A percentile compares a stretch with the other conserved stretches of the same genome.
phyloP scores from a whole-genome alignment of 2,113 vertebrate species.

The Ophthalmolycus amberensis region DNA sequence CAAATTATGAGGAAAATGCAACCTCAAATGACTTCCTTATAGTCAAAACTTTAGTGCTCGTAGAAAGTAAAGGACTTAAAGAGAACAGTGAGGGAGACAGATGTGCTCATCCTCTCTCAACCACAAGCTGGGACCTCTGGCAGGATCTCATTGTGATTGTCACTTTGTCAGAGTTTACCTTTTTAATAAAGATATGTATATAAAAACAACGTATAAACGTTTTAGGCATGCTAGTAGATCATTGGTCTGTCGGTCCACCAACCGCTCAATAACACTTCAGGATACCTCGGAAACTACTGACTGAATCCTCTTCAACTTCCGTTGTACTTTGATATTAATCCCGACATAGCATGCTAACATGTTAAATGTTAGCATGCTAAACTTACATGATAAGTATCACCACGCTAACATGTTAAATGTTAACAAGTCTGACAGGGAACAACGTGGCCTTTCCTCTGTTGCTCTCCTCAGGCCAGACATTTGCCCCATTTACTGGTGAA shows the following conservation, averaged over 20 bases:
- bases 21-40: neutral
- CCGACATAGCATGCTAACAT: neutral
- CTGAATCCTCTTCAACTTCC: constrained; percentile 3
- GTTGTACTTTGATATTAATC: constrained; percentile 10
- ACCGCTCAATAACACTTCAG: neutral
- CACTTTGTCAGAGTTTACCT: constrained; percentile 8
- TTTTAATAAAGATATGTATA: constrained; percentile 9
- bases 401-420: neutral
- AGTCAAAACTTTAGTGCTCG: neutral
- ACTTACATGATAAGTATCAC: neutral
- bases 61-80: constrained; percentile 1
- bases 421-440: neutral
- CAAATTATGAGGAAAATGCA: neutral
- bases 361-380: neutral
- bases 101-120: constrained; percentile 14
- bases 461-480: neutral
- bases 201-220: neutral
- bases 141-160: neutral
- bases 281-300: constrained; percentile 16
- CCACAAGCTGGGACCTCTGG: constrained; percentile 69
- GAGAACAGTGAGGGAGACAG: neutral
- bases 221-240: neutral
- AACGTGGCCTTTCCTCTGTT: neutral
- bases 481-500: neutral
- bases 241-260: neutral